Base-by-base conservation (phyloP, 2,888 invertebrate genomes). In the Lasioglossum vierecki region DNA sequence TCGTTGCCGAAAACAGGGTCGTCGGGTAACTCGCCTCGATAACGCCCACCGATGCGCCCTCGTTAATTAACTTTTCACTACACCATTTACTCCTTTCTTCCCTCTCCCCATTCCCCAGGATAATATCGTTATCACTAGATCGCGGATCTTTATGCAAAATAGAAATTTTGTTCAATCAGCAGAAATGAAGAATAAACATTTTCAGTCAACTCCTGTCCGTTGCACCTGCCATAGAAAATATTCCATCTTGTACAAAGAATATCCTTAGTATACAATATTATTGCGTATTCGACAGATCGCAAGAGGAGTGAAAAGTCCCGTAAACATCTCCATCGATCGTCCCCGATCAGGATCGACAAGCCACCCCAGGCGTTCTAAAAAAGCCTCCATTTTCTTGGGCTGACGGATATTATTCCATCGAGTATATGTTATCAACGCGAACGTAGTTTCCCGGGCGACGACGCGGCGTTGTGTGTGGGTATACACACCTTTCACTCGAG, bases 61-160 rank as follows among this genome's bases (percentile, higher is more conserved):
- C 39, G 39, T 68, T 68, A 68, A 68, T 68, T 68, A 68, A 68
- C 68, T 41, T 41, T 41, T 68, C 68, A 9, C 22, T 18, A 41
- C 22, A n/a, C 22, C 68, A 22, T 39, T 18, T 39, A 22, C 11
- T 39, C 68, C 68, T n/a, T 39, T 39, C 39, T 8, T 11, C 68
- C 4, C 35, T n/a, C 4, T 41, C 11, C 8, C 9, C 63, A 2
- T 4, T 13, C 6, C 63, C 11, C 11, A 9, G 22, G 8, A 35
- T 8, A 9, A 35, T 35, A 22, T 66, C 22, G 30, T 66, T 35
- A 35, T 18, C 35, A 18, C 35, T 22, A 18, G 53, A 53, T n/a
- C 0, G n/a, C 9, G 53, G 3, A 3, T n/a, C 53, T n/a, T 1
- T 1, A 53, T n/a, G 53, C 53, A 53, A 53, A n/a, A n/a, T 0